Evolutionary conservation across 2,797 vertebrate species (phyloP).

Genomic region (Amazona finschi): DNA sequence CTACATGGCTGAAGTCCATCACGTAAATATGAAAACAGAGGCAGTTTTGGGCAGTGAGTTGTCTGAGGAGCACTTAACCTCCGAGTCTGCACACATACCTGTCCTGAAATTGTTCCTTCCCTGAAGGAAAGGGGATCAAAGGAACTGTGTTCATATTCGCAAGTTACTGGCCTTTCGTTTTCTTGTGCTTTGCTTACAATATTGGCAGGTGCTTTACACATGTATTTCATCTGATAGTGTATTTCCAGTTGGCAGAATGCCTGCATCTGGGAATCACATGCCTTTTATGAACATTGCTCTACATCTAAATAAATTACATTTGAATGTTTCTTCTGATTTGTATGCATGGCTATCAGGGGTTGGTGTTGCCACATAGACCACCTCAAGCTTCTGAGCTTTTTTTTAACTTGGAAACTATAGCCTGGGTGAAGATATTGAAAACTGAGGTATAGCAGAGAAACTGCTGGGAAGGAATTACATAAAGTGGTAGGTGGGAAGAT

Average conservation of each 20-base stretch:
- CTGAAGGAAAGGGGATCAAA: background rate
- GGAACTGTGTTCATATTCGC: background rate
- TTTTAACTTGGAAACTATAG: background rate
- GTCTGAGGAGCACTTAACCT: background rate
- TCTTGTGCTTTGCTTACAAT: background rate
- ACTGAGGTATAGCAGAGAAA: background rate
- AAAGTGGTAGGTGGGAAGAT: background rate
- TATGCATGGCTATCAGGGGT: background rate
- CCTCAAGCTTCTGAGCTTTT: background rate
- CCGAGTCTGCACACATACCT: background rate
- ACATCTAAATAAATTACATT: background rate
- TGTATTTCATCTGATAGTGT: background rate
- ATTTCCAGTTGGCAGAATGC: background rate
- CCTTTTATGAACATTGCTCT: background rate
- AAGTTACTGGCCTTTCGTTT: background rate
- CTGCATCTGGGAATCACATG: background rate
- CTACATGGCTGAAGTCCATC: background rate
- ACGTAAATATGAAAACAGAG: background rate
- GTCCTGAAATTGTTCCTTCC: background rate
- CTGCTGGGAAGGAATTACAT: background rate
- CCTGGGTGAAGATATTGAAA: background rate
- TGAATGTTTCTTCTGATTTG: background rate
- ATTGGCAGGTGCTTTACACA: background rate
- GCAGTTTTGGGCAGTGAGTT: background rate
- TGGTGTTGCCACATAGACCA: background rate